Conservation (phyloP, 2,113 vertebrate species). For the Circaetus cinerascens region DNA sequence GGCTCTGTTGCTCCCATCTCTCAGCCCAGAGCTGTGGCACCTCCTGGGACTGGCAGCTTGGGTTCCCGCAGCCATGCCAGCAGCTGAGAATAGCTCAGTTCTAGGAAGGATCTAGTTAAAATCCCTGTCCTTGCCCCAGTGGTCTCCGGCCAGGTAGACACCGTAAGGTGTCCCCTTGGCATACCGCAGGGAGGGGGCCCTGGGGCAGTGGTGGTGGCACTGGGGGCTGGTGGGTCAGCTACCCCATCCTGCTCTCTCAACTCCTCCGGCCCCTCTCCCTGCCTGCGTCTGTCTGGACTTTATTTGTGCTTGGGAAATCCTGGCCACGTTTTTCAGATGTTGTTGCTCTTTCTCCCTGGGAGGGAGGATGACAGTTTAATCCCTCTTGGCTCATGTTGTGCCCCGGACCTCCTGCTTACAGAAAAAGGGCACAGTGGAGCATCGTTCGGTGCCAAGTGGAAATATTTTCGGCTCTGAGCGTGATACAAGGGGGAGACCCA, state of each 20-base stretch:
- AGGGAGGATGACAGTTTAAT: not conserved
- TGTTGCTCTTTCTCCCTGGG: not conserved
- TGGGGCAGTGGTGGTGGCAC: not conserved
- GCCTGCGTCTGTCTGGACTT: rapidly evolving
- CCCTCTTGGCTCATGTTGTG: not conserved
- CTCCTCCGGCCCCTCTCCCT: not conserved
- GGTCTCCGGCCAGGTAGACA: not conserved
- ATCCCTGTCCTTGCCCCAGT: not conserved
- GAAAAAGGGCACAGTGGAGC: not conserved
- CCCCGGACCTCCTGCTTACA: not conserved
- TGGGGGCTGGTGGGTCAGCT: not conserved
- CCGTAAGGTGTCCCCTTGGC: rapidly evolving
- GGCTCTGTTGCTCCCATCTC: not conserved
- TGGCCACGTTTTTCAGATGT: not conserved
- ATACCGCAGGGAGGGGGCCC: not conserved
- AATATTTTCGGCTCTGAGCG: not conserved
- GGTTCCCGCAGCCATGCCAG: not conserved
- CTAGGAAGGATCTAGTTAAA: not conserved
- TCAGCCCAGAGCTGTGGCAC: not conserved
- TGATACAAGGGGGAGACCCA: not conserved
- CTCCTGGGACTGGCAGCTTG: not conserved
- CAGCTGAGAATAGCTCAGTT: not conserved
- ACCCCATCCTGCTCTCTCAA: rapidly evolving
- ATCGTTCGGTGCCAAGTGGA: not conserved
- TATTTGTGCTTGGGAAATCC: not conserved